These are phyloP conservation scores for Dendropsophus ebraccatus DNA, from an alignment of 2,113 vertebrate species.

Conservation along the genomic window DNA sequence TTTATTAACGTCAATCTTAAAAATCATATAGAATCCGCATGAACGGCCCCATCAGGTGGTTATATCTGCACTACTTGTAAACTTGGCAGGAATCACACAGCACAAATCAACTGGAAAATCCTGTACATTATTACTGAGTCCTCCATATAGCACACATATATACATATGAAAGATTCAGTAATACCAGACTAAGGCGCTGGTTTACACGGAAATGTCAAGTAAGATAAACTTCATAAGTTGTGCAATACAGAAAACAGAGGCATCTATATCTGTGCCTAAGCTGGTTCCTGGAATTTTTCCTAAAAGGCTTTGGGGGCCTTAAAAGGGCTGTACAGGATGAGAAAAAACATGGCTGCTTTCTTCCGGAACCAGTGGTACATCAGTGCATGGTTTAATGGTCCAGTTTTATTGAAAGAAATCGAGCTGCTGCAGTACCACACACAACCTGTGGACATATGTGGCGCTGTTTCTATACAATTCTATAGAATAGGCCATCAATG, in stretches of 20 bases:
- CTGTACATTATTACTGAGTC: background rate
- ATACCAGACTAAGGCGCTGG: background rate
- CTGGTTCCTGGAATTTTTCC: background rate
- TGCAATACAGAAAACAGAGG: background rate
- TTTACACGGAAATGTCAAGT: background rate
- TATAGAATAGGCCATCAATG: too few relatives aligned
- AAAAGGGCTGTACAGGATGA: background rate
- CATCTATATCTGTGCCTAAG: background rate
- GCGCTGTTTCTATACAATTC: too few relatives aligned
- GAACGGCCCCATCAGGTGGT: background rate
- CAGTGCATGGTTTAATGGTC: too few relatives aligned
- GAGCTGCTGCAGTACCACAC: too few relatives aligned
- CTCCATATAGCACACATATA: background rate
- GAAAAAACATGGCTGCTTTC: too few relatives aligned
- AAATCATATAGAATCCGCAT: background rate
- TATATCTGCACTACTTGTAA: background rate
- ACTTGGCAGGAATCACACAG: background rate
- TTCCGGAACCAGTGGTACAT: too few relatives aligned
- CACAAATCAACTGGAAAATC: background rate
- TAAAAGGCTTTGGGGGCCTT: background rate
- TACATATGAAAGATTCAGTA: background rate
- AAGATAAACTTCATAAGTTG: background rate
- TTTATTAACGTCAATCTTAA: background rate
- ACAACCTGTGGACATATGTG: too few relatives aligned
- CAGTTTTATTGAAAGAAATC: too few relatives aligned